Evolutionary conservation across 2,797 vertebrate species (phyloP), one percentile per base, ranked within the genome.

Genomic region (Acipenser transmontanus): DNA sequence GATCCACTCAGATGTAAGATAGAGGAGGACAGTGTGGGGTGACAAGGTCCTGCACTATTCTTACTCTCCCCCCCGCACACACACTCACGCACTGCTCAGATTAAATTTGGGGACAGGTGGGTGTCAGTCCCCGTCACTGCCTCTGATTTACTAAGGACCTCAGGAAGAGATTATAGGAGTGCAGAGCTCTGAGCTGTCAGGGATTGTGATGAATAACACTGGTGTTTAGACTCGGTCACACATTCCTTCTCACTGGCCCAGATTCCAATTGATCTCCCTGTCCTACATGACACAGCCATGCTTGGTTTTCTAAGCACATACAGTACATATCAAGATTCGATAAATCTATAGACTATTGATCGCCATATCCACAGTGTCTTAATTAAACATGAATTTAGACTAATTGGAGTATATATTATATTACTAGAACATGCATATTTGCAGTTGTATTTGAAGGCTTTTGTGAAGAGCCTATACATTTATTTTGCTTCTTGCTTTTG

Each of bases 81-180:
- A 8, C 8, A 66, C 13, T n/a, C 61, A 51, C 61, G 49, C 50
- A 54, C 13, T 50, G 57, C 50, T 34, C 5, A 49, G 34, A 34
- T 34, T 34, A 48, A 20, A 54, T 47, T 49, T 49, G n/a, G 9
- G 13, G n/a, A 59, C 61, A 68, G 50, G 49, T 67, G 65, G 67
- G 66, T 49, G 60, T 65, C 65, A 50, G 67, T 50, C 50, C 50
- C 1, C 52, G 63, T 68, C 66, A 47, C 7, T 47, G 1, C 8
- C 59, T 64, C 34, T 62, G 68, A 68, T 70, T 66, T 73, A 65
- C 61, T 59, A 65, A 47, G 64, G 63, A 59, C 64, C 63, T 50
- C 11, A 62, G 67, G 72, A 10, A 48, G 34, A 11, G 7, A 50
- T 63, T n/a, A 20, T 49, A 50, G 64, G 60, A 60, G 50, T 14